These are phyloP conservation scores for Teinopalpus imperialis DNA, from an alignment of 2,888 invertebrate species.

Conservation along the genomic window DNA sequence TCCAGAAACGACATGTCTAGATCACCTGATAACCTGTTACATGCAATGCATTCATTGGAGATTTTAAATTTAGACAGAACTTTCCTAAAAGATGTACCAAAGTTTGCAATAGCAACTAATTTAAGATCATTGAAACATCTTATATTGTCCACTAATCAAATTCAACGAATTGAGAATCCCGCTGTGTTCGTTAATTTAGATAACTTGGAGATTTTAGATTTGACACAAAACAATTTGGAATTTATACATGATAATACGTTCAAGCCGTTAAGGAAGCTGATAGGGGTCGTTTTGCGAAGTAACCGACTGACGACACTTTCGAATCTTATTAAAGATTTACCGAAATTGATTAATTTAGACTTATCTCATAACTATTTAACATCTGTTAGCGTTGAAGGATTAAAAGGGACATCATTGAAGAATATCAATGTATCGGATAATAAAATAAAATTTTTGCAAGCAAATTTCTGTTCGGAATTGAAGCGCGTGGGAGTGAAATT, in stretches of 20 bases:
- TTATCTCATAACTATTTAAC: conserved; percentile 56
- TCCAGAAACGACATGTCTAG: conserved; percentile 53
- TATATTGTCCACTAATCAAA: conserved; percentile 53
- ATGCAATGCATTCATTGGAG: conserved; percentile 40
- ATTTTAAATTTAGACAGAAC: conserved; percentile 49
- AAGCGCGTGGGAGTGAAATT: conserved; percentile 53
- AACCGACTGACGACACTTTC: conserved; percentile 53
- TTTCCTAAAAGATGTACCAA: conserved; percentile 49
- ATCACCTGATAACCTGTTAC: conserved; percentile 42
- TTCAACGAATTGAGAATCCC: conserved; percentile 40
- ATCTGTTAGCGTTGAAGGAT: conserved; percentile 51
- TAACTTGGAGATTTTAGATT: conserved; percentile 51
- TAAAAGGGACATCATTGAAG: conserved; percentile 52
- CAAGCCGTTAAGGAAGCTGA: conserved; percentile 48
- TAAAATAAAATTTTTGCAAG: conserved; percentile 55
- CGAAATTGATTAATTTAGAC: conserved; percentile 48
- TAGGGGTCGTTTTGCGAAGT: conserved; percentile 47
- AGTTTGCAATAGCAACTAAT: conserved; percentile 46
- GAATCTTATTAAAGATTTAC: conserved; percentile 51
- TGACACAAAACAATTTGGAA: conserved; percentile 52
- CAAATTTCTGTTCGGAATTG: conserved; percentile 61
- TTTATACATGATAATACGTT: conserved; percentile 47
- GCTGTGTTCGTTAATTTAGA: conserved; percentile 44
- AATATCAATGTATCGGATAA: conserved; percentile 61
- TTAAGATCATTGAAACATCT: conserved; percentile 53